A percentile compares a stretch with the other conserved stretches of the same genome.
Evolutionary conservation across 2,888 invertebrate genomes (phyloP).

Genomic region (Tupiocoris notatus): DNA sequence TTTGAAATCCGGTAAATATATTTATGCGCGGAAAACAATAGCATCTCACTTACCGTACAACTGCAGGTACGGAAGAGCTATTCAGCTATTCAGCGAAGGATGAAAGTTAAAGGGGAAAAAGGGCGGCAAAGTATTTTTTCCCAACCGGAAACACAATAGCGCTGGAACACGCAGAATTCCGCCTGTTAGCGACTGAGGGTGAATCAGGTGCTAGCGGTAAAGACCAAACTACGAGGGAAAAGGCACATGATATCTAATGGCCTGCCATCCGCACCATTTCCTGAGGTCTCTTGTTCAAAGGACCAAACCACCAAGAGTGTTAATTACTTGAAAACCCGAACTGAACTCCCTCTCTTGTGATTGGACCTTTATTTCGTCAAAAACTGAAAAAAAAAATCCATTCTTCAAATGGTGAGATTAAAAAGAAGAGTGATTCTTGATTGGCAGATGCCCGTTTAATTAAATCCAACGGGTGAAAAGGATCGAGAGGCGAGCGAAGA

Average conservation of each 20-base stretch:
- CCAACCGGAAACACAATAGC: neutral
- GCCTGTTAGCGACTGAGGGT: neutral
- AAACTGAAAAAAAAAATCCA: neutral
- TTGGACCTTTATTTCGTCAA: neutral
- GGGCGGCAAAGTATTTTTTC: neutral
- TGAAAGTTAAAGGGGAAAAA: too few species aligned
- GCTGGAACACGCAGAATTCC: neutral
- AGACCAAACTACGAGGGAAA: neutral
- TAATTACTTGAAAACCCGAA: neutral
- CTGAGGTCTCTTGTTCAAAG: neutral
- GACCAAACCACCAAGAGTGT: neutral
- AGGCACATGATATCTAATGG: neutral
- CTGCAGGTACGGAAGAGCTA: neutral
- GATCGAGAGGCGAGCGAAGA: neutral
- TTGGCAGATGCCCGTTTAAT: neutral
- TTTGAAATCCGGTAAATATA: too few species aligned
- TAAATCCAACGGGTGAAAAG: neutral
- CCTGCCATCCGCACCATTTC: neutral
- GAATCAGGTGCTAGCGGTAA: neutral
- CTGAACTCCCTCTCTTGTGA: neutral
- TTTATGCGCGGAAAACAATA: neutral
- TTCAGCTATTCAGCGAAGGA: neutral
- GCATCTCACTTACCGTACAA: neutral
- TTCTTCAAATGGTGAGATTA: neutral
- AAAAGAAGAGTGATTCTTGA: neutral